Evolutionary conservation across 2,888 invertebrate genomes (phyloP).

Genomic region (Zelleria hepariella): DNA sequence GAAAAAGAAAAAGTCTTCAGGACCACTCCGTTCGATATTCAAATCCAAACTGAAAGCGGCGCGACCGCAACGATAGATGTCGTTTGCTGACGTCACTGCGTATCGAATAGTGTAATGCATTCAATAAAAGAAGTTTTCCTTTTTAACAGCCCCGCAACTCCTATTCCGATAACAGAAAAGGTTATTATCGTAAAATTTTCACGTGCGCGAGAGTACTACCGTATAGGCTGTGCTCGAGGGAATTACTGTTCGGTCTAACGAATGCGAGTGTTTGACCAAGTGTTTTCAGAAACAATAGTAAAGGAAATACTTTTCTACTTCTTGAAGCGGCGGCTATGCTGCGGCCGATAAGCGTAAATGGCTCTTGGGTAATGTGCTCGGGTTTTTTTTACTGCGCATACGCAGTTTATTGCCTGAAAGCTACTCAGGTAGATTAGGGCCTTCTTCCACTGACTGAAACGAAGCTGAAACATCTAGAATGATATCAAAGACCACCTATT

Average conservation of each 20-base stretch:
- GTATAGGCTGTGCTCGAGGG: not conserved
- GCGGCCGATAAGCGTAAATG: not conserved
- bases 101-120: slow-evolving; percentile 4
- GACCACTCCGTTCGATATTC: slow-evolving; percentile 5
- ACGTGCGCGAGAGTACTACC: not conserved
- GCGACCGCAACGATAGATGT: not conserved
- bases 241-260: slow-evolving; percentile 44
- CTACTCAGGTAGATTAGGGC: too few species aligned
- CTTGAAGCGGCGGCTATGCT: not conserved
- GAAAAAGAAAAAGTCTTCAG: slow-evolving; percentile 9
- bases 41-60: slow-evolving; percentile 1
- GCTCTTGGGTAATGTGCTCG: not conserved
- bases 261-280: slow-evolving; percentile 59
- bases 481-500: too few species aligned
- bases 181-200: not conserved
- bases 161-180: not conserved
- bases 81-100: not conserved
- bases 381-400: not conserved
- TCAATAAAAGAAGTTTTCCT: slow-evolving; percentile 1
- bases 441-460: too few species aligned
- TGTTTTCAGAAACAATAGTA: slow-evolving; percentile 67
- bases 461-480: too few species aligned
- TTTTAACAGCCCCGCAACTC: not conserved
- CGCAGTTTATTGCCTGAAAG: not conserved
- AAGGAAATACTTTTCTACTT: slow-evolving; percentile 58